Conservation (phyloP, 2,113 vertebrate species). For the Mobula birostris region DNA sequence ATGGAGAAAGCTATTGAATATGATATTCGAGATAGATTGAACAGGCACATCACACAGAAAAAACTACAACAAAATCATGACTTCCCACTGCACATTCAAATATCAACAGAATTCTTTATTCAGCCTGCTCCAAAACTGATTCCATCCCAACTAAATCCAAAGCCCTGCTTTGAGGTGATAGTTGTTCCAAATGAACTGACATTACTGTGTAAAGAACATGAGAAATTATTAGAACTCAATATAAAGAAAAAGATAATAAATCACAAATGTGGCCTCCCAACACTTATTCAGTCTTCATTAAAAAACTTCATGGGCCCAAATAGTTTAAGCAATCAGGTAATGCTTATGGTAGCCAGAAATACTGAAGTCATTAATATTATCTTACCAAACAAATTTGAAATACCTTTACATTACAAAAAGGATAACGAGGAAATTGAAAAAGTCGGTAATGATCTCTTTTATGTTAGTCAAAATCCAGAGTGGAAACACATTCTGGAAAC, state of each 20-base stretch:
- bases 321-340: background rate
- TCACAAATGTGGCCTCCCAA: constrained; percentile 1
- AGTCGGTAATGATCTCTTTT: background rate
- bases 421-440: background rate
- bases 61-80: constrained; percentile 26
- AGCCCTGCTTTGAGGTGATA: background rate
- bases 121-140: constrained; percentile 1
- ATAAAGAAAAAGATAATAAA: constrained; percentile 28
- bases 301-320: background rate
- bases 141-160: constrained; percentile 13
- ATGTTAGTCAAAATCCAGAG: background rate
- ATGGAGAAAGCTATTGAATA: background rate
- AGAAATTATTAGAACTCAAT: constrained; percentile 20
- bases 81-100: background rate
- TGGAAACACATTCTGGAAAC: background rate
- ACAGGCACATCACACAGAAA: constrained; percentile 31
- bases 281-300: constrained; percentile 24
- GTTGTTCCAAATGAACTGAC: background rate
- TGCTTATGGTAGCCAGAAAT: background rate
- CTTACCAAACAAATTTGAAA: background rate
- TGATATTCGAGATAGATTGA: background rate
- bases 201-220: background rate
- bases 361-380: background rate
- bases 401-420: background rate
- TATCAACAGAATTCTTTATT: background rate